Percentiles rank a stretch among this genome's conserved stretches.
These are phyloP conservation scores for Gadopsis marmoratus DNA, from an alignment of 2,797 vertebrate genomes.

Conservation along the genomic window DNA sequence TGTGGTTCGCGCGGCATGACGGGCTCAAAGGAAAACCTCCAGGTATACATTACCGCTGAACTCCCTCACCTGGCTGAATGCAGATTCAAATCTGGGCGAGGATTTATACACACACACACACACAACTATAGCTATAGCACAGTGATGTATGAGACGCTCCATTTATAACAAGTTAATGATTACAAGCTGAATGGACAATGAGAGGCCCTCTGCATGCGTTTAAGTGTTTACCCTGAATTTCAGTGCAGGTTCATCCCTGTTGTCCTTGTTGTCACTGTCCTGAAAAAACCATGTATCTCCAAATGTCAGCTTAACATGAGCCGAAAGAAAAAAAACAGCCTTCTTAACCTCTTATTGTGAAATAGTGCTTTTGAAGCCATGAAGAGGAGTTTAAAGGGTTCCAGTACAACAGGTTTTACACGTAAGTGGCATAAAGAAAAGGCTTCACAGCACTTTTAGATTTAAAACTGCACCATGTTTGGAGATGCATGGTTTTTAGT, in stretches of 20 bases:
- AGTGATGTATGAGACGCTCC: background rate
- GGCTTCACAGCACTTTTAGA: too few species aligned
- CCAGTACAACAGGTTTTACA: background rate
- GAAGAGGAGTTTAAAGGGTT: background rate
- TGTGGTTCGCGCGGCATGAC: slow-evolving; percentile 57
- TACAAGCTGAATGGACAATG: background rate
- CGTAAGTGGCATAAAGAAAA: background rate
- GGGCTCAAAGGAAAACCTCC: slow-evolving; percentile 74
- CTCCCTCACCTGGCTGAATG: slow-evolving; percentile 71
- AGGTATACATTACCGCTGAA: slow-evolving; percentile 79
- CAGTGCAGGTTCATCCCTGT: background rate
- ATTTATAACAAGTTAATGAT: slow-evolving; percentile 10
- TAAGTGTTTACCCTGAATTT: background rate
- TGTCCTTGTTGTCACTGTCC: background rate
- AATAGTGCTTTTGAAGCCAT: background rate
- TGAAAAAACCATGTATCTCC: background rate
- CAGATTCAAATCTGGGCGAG: slow-evolving; percentile 68
- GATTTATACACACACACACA: slow-evolving; percentile 44
- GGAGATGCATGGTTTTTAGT: background rate
- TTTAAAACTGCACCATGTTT: background rate
- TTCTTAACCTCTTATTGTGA: background rate
- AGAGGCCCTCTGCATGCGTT: background rate
- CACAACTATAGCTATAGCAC: background rate
- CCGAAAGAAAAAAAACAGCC: background rate
- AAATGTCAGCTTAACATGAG: background rate